phyloP scores from a whole-genome alignment of 64 coral and sea anemone genomes.

The Cladopsammia gracilis region DNA sequence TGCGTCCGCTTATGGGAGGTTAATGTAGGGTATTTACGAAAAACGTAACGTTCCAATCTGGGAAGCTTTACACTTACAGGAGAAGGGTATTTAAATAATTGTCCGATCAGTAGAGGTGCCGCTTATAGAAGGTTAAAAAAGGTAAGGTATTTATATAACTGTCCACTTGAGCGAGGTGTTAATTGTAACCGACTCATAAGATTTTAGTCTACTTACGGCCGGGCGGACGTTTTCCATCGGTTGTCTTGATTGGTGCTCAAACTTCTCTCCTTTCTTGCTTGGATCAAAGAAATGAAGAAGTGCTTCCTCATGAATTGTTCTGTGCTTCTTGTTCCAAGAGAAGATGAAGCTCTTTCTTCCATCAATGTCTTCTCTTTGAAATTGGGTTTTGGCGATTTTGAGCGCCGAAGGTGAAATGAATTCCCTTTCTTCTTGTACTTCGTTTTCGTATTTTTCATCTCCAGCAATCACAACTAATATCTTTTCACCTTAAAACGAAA shows the following conservation, averaged over 20 bases:
- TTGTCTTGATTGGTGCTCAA: not conserved
- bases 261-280: constrained; percentile 36
- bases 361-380: constrained; percentile 35
- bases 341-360: constrained; percentile 74
- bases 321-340: constrained; percentile 74
- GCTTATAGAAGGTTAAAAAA: too few species aligned
- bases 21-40: too few species aligned
- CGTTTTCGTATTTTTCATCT: constrained; percentile 69
- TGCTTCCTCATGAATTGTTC: constrained; percentile 76
- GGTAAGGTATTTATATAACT: too few species aligned
- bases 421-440: constrained; percentile 15
- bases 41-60: too few species aligned
- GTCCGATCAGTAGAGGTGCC: too few species aligned
- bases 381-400: constrained; percentile 51
- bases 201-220: too few species aligned
- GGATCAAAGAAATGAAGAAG: constrained; percentile 58
- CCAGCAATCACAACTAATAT: constrained; percentile 80
- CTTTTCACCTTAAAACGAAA: not conserved
- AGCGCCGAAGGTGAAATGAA: constrained; percentile 55
- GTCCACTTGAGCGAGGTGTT: too few species aligned
- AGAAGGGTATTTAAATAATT: too few species aligned
- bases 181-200: too few species aligned
- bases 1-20: too few species aligned
- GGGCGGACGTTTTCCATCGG: too few species aligned
- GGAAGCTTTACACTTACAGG: too few species aligned